Conservation (phyloP, 2,888 invertebrate species). For the Odontomyia ornata region DNA sequence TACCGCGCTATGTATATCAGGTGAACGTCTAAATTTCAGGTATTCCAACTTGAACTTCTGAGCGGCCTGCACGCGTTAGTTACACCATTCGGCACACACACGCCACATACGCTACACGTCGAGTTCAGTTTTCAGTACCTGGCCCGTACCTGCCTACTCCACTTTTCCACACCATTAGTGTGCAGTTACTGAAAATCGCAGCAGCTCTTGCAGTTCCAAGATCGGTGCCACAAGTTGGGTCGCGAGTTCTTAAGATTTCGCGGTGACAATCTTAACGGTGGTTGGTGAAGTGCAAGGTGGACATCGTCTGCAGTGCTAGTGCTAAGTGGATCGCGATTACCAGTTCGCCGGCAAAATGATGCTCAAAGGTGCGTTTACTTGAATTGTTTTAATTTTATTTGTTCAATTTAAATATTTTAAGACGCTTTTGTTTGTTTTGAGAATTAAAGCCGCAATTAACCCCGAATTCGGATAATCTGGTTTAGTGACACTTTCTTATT, state of each 20-base stretch:
- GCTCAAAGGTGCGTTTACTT: conserved; percentile 13
- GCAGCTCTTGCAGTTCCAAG: not conserved
- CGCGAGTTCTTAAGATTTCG: not conserved
- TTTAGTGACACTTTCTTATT: no score
- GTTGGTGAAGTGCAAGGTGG: not conserved
- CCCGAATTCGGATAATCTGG: no score
- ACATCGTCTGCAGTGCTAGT: conserved; percentile 11
- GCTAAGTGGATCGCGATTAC: not conserved
- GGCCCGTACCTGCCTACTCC: not conserved
- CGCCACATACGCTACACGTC: not conserved
- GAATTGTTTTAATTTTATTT: no score
- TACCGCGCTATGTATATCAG: conserved; percentile 32
- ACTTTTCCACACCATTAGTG: not conserved
- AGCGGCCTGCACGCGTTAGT: conserved; percentile 43
- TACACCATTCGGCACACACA: conserved; percentile 21
- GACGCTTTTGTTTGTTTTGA: no score
- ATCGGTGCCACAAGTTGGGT: not conserved
- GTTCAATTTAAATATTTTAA: no score
- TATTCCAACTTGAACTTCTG: conserved; percentile 47
- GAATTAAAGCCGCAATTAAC: no score
- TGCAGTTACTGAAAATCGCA: not conserved
- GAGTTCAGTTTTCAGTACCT: not conserved
- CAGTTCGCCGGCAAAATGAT: not conserved
- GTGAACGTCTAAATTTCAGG: conserved; percentile 40
- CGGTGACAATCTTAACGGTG: not conserved